Evolutionary conservation across 2,113 vertebrate species (phyloP), one percentile per base, ranked within the genome.

Genomic region (Tenrec ecaudatus): DNA sequence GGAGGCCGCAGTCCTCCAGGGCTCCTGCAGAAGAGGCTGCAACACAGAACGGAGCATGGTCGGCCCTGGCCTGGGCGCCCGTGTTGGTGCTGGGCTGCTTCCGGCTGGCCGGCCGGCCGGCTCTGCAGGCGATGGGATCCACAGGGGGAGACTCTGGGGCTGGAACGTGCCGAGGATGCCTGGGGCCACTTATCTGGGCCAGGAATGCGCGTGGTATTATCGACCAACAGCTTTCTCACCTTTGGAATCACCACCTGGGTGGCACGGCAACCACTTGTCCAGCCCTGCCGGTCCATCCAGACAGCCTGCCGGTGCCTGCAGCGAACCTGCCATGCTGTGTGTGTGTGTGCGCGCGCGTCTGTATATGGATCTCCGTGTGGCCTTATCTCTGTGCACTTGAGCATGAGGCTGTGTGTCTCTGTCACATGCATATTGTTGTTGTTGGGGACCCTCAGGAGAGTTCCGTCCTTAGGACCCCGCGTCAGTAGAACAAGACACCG

Each of bases 141-240:
- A 88, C 85, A 88, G 88, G 94, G 79, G 75, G 95, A 95, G 95
- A 95, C 94, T 60, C 68, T 0, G 15, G 85, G 88, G 86, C 85
- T 2, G 2, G 91, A 95, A 90, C 88, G 94, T 97, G 96, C 97
- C 76, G 81, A 53, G 96, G 94, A 96, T 97, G 95, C 90, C 94
- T 96, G 97, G 88, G 96, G 91, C 95, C 12, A 43, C 96, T 97
- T 97, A 97, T 97, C 97, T 96, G 36, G 2, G 81, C 89, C 92
- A 96, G 94, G 97, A 97, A 97, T 97, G 97, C 8, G 3, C 88
- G 53, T 14, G 62, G 92, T 96, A 93, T 97, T 96, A 96, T 96
- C 96, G 96, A 95, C 95, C 85, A 2, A 77, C 92, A 68, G 93
- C 82, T 80, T 95, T 96, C 95, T 94, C 0, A 68, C 93, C 88